A percentile compares a stretch with the other conserved stretches of the same genome.
Evolutionary conservation across 1,140 invertebrate species (phyloP).

Genomic region (Apocrypta bakeri): DNA sequence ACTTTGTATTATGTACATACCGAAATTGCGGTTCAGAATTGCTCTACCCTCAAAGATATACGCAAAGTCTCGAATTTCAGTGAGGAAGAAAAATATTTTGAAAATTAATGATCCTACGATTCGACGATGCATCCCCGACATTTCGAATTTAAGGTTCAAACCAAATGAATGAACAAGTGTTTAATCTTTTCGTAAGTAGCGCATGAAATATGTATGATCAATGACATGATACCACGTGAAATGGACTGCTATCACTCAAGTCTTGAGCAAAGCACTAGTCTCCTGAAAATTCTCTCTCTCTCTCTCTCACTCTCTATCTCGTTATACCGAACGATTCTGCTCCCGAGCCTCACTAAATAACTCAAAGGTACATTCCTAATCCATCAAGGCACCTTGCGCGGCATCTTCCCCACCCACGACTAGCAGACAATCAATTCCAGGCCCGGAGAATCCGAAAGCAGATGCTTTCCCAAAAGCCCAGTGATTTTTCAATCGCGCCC

Average conservation of each 20-base stretch:
- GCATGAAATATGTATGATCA: neutral
- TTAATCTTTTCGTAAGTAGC: neutral
- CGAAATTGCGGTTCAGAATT: neutral
- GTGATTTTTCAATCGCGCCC: slow-evolving; percentile 31
- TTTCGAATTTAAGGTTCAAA: neutral
- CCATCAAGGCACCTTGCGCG: neutral
- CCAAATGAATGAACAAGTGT: neutral
- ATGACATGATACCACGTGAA: neutral
- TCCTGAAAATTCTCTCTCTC: neutral
- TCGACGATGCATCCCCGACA: neutral
- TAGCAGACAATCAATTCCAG: slow-evolving; percentile 8
- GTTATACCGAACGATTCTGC: neutral
- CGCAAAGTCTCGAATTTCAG: neutral
- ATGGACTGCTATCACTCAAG: neutral
- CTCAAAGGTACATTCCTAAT: neutral
- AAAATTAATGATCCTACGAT: no score
- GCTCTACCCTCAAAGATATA: neutral
- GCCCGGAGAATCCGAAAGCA: slow-evolving; percentile 9
- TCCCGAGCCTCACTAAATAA: neutral
- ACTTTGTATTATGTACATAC: neutral
- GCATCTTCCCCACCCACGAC: neutral
- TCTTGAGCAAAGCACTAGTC: neutral
- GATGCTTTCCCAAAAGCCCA: slow-evolving; percentile 22
- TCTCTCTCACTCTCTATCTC: neutral
- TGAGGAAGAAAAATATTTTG: neutral